Conservation (phyloP, 1,140 invertebrate species). For the Zophobas morio region DNA sequence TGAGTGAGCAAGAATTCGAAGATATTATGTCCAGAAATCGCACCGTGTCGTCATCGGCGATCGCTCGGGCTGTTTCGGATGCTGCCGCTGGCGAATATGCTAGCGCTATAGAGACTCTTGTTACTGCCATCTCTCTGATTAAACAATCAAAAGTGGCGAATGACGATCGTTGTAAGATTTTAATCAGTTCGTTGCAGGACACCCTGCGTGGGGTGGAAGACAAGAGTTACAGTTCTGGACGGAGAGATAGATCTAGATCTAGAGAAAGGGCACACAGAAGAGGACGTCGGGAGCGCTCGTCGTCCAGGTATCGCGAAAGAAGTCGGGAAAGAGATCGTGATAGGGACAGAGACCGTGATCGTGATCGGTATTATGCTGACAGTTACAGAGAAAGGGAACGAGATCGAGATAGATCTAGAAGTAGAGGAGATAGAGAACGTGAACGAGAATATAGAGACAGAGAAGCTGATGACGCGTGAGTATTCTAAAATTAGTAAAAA, state of each 20-base stretch:
- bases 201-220: constrained; percentile 97
- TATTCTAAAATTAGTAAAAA: not conserved
- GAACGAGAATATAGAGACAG: constrained; percentile 72
- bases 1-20: constrained; percentile 97
- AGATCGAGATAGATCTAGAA: constrained; percentile 68
- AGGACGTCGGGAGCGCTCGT: constrained; percentile 82
- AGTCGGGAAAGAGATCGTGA: constrained; percentile 77
- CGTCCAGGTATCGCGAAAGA: constrained; percentile 82
- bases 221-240: constrained; percentile 89
- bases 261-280: constrained; percentile 82
- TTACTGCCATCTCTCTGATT: constrained; percentile 98
- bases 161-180: constrained; percentile 98
- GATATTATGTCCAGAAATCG: constrained; percentile 98
- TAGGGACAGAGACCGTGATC: constrained; percentile 66
- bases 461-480: constrained; percentile 64
- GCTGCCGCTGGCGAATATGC: constrained; percentile 97
- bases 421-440: constrained; percentile 69
- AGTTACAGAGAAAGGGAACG: constrained; percentile 67
- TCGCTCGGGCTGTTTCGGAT: constrained; percentile 96
- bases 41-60: constrained; percentile 97
- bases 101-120: constrained; percentile 97
- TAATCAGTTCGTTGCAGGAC: constrained; percentile 97
- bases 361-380: constrained; percentile 66
- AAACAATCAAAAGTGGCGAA: constrained; percentile 98
- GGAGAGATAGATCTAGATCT: constrained; percentile 76